phyloP scores from a whole-genome alignment of 2,888 invertebrate genomes.

The Oxycera nigricornis region DNA sequence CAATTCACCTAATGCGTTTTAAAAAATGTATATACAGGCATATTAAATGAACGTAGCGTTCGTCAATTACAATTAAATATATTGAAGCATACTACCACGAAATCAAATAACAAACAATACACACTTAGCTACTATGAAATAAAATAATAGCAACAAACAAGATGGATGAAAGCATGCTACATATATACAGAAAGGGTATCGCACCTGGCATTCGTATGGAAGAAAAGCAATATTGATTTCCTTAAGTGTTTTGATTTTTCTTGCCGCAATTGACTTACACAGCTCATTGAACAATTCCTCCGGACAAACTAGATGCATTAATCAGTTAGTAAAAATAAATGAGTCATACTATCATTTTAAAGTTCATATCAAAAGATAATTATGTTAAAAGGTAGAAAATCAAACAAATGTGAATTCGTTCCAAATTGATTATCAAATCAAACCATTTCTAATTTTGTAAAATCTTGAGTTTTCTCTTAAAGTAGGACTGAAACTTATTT shows the following conservation, averaged over 20 bases:
- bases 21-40: background rate
- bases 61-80: background rate
- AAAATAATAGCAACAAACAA: background rate
- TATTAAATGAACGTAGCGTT: background rate
- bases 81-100: background rate
- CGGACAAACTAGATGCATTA: slow-evolving; percentile 73
- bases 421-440: too few species aligned
- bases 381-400: too few species aligned
- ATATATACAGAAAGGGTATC: background rate
- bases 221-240: slow-evolving; percentile 99
- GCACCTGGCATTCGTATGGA: slow-evolving; percentile 96
- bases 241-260: slow-evolving; percentile 96
- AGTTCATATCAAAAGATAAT: too few species aligned
- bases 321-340: background rate
- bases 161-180: background rate
- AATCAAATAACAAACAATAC: background rate
- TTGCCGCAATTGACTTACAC: slow-evolving; percentile 93
- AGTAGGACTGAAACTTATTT: too few species aligned
- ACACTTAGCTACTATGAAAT: background rate
- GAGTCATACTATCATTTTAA: too few species aligned
- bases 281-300: slow-evolving; percentile 97
- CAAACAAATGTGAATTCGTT: too few species aligned
- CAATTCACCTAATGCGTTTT: background rate
- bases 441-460: too few species aligned
- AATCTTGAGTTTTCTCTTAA: too few species aligned